phyloP scores from a whole-genome alignment of 92 coral and sea anemone species.

The Chrysogorgia sp. region DNA sequence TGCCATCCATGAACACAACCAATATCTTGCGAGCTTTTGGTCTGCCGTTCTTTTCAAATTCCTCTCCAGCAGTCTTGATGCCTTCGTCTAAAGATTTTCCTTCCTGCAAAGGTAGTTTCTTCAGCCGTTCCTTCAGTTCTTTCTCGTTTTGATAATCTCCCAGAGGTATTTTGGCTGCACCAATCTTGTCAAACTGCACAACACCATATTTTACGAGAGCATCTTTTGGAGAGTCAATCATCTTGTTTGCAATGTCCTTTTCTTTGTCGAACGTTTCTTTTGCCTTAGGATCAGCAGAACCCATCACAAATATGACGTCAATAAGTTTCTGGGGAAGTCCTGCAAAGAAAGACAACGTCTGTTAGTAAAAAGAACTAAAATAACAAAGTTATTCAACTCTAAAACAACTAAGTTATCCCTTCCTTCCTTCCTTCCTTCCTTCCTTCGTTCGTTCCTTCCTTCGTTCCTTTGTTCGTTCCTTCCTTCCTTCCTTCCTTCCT shows the following conservation, averaged over 20 bases:
- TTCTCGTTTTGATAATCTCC: slow-evolving; percentile 62
- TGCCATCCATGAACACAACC: slow-evolving; percentile 56
- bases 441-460: neutral
- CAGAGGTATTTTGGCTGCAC: slow-evolving; percentile 64
- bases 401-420: too few species aligned
- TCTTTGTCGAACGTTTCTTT: slow-evolving; percentile 36
- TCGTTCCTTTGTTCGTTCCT: neutral
- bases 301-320: slow-evolving; percentile 78
- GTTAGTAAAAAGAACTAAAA: neutral
- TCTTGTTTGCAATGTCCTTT: slow-evolving; percentile 43
- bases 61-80: slow-evolving; percentile 51
- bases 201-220: slow-evolving; percentile 74
- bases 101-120: slow-evolving; percentile 47
- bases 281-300: slow-evolving; percentile 69
- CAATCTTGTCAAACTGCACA: slow-evolving; percentile 68
- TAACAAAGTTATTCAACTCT: neutral
- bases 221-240: slow-evolving; percentile 58
- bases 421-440: neutral
- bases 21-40: slow-evolving; percentile 61
- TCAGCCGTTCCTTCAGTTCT: slow-evolving; percentile 55
- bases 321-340: slow-evolving; percentile 47
- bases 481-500: neutral
- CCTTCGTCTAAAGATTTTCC: slow-evolving; percentile 44
- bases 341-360: neutral
- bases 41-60: slow-evolving; percentile 52